phyloP scores from a whole-genome alignment of 2,888 invertebrate species.

The Hirtodrosophila trivittata region DNA sequence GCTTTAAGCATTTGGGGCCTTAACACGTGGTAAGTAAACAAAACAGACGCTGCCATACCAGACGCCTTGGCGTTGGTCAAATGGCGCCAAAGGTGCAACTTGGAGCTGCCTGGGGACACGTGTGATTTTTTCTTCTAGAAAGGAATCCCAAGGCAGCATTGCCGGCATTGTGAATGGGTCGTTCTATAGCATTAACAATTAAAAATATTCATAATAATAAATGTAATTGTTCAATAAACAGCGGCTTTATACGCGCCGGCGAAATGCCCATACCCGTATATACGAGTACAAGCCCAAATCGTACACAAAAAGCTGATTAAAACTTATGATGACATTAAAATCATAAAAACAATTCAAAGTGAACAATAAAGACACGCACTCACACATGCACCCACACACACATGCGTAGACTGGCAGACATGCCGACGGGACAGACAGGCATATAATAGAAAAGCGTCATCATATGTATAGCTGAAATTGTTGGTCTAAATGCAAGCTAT shows the following conservation, averaged over 20 bases:
- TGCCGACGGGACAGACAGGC: constrained; percentile 18
- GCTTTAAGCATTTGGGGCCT: no score
- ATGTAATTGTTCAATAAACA: constrained; percentile 81
- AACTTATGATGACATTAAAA: constrained; percentile 83
- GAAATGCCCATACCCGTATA: constrained; percentile 36
- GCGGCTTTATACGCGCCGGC: constrained; percentile 21
- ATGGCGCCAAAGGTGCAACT: constrained; percentile 20
- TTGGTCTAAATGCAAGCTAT: constrained; percentile 1
- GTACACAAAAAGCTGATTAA: constrained; percentile 52
- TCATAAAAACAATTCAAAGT: constrained; percentile 83
- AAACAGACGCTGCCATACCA: constrained; percentile 39
- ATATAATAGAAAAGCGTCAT: constrained; percentile 44
- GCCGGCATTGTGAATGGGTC: constrained; percentile 43
- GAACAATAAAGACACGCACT: constrained; percentile 75
- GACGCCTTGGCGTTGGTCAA: constrained; percentile 58
- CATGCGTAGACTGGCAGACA: constrained; percentile 22
- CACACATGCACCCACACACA: constrained; percentile 17
- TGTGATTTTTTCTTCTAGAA: constrained; percentile 6
- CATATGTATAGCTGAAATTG: constrained; percentile 40
- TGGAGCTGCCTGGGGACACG: neutral
- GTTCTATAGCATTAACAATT: constrained; percentile 71
- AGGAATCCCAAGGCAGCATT: constrained; percentile 37
- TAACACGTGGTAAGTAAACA: constrained; percentile 30
- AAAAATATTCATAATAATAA: constrained; percentile 74
- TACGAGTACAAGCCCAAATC: constrained; percentile 59